These are phyloP conservation scores for Augiades crinisus DNA, from an alignment of 2,888 invertebrate species.

Conservation along the genomic window DNA sequence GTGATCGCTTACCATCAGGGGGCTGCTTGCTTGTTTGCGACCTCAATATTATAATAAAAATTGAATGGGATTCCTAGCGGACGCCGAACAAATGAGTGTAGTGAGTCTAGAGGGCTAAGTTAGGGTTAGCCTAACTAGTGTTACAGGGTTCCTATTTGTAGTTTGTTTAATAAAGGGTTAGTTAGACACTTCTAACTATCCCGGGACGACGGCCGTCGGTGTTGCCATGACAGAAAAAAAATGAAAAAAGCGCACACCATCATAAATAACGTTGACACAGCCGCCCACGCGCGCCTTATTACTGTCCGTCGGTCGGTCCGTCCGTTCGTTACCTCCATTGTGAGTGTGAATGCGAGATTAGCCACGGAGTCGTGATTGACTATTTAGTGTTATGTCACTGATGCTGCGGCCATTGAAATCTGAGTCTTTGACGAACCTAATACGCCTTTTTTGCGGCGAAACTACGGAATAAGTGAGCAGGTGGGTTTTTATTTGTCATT, in stretches of 20 bases:
- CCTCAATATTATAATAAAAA: too few species aligned
- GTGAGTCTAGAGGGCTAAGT: too few species aligned
- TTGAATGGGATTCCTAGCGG: too few species aligned
- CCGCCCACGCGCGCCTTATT: constrained; percentile 78
- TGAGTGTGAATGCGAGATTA: constrained; percentile 74
- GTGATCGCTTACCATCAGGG: too few species aligned
- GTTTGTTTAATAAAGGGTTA: too few species aligned
- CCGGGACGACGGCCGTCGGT: constrained; percentile 5
- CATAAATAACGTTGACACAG: constrained; percentile 79
- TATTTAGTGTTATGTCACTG: constrained; percentile 53
- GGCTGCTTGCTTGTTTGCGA: too few species aligned
- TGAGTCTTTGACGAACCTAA: not conserved
- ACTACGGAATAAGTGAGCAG: not conserved
- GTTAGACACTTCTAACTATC: too few species aligned
- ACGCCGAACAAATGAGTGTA: too few species aligned
- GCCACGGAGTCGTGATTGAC: constrained; percentile 79
- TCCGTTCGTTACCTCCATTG: constrained; percentile 79
- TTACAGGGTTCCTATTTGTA: too few species aligned
- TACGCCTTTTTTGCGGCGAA: not conserved
- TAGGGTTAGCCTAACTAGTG: too few species aligned
- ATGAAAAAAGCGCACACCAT: constrained; percentile 56
- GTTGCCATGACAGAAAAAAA: constrained; percentile 47
- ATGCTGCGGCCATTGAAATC: constrained; percentile 7
- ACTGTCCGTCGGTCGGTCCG: constrained; percentile 75
- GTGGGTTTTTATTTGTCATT: too few species aligned